These are phyloP conservation scores for Arrhamphus sclerolepis DNA, from an alignment of 2,797 vertebrate species.

Conservation along the genomic window DNA sequence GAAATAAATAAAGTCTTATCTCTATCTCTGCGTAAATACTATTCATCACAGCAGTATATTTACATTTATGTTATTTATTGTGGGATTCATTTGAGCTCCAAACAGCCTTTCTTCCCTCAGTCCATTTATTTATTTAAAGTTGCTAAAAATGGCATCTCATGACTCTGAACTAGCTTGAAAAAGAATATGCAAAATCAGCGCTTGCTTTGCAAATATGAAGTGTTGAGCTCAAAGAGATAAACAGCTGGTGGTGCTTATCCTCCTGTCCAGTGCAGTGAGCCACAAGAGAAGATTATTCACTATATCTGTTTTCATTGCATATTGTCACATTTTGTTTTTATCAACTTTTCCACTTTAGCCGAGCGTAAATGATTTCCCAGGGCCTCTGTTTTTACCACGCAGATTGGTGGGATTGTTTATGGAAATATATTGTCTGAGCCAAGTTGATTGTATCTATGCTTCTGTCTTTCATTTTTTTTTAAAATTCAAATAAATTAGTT, in stretches of 20 bases:
- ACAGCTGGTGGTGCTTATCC: neutral
- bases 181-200: neutral
- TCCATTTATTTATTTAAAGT: too few relatives aligned
- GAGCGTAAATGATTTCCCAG: neutral
- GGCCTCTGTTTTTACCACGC: neutral
- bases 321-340: slow-evolving; percentile 5
- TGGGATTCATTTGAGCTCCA: too few relatives aligned
- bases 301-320: slow-evolving; percentile 10
- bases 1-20: too few relatives aligned
- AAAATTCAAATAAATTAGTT: neutral
- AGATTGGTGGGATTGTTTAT: neutral
- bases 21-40: too few relatives aligned
- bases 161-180: neutral
- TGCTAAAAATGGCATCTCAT: neutral
- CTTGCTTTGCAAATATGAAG: neutral
- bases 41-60: too few relatives aligned
- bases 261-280: neutral
- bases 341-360: slow-evolving; percentile 9
- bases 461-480: too few relatives aligned
- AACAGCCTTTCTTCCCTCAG: too few relatives aligned
- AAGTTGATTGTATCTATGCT: neutral
- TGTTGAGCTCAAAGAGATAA: neutral
- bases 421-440: neutral
- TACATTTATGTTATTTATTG: too few relatives aligned
- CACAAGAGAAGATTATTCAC: slow-evolving; percentile 6